Base-by-base conservation (phyloP, 2,797 vertebrate genomes). In the Phataginus tricuspis region DNA sequence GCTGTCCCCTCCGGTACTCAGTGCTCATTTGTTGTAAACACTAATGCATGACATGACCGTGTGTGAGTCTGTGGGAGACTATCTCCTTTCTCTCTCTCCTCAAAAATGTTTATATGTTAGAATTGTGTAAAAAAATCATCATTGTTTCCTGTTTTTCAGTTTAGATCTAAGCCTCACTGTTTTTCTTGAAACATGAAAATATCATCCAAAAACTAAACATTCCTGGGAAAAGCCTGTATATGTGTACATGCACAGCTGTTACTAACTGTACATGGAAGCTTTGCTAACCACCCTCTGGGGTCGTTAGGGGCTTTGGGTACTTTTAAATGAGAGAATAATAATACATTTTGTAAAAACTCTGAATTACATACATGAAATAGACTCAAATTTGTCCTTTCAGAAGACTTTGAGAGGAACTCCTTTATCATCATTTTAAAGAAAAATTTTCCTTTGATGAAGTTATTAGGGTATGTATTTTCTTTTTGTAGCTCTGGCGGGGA, bases 21-120 rank as follows among this genome's bases (percentile, higher is more conserved):
- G 27, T 89, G 96, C 66, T 92, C 53, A 72, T 98, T 93, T 96
- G 39, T 78, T 14, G 83, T 93, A 25, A 66, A 14, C 21, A 16
- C 31, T 39, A 9, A 19, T 15, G 4, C 0, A 15, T 18, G n/a
- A 61, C 29, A 0, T 18, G 31, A 5, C 27, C 29, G 12, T 55
- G 13, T 92, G 63, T 88, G 12, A 23, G 39, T 75, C 23, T 90
- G 97, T 83, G 77, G 75, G 75, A 89, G 75, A 64, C 64, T 74
- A 19, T 11, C 53, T 1, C 19, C 7, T 85, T 1, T 55, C 37
- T 90, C 86, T 72, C 7, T 94, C 37, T 89, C 16, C 16, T 51
- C 18, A 19, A 29, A 37, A 87, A 49, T 57, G 14, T 39, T 39
- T 66, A 7, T 45, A 4, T n/a, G 8, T 74, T 93, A 78, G 55